Conservation (phyloP, 1,140 invertebrate species). For the Drosophila takahashii region DNA sequence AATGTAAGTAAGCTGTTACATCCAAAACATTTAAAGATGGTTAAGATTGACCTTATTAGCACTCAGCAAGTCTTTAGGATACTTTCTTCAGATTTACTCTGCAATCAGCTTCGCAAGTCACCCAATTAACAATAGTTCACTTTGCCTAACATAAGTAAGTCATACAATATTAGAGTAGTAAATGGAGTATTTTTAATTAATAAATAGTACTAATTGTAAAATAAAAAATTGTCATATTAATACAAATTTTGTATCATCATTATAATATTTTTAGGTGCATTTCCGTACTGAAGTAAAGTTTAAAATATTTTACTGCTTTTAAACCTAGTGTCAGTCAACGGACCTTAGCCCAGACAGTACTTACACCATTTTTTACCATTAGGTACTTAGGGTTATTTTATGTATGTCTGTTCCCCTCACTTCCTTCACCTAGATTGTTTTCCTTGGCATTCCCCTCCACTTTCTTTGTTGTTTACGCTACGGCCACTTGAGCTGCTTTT, state of each 20-base stretch:
- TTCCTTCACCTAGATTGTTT: slow-evolving; percentile 21
- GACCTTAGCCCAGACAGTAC: neutral
- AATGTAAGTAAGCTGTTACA: neutral
- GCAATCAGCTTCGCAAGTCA: neutral
- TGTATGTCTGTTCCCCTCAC: neutral
- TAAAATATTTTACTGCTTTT: neutral
- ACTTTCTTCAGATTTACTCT: neutral
- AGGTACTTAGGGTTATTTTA: slow-evolving; percentile 48
- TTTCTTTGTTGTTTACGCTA: slow-evolving; percentile 47
- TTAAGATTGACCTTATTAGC: no score
- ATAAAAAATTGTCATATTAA: no score
- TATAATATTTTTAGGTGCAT: no score
- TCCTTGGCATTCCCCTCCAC: slow-evolving; percentile 20
- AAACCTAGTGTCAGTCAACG: neutral
- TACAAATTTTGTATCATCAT: no score
- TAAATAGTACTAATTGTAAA: no score
- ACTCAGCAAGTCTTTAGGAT: neutral
- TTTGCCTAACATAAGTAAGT: neutral
- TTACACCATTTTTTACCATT: slow-evolving; percentile 9
- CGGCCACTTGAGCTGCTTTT: slow-evolving; percentile 72
- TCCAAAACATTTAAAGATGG: neutral
- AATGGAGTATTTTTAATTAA: no score
- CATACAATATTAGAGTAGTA: neutral
- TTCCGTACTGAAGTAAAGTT: neutral
- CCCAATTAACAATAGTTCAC: neutral